Evolutionary conservation across 1,140 invertebrate genomes (phyloP).

Genomic region (Tyrophagus putrescentiae): DNA sequence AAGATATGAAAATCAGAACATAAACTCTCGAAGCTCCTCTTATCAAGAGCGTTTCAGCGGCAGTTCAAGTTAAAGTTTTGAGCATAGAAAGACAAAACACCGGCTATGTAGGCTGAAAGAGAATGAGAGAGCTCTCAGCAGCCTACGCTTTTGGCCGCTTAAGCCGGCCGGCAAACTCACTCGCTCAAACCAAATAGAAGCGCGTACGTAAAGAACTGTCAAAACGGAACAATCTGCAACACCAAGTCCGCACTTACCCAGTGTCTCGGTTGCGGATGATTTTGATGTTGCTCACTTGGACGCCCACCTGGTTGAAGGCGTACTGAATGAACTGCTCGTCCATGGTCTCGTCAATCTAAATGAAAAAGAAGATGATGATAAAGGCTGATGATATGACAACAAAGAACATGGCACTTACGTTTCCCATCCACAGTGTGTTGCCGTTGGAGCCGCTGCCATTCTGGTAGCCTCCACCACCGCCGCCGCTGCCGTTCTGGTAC

Average conservation of each 20-base stretch:
- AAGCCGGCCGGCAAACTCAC: too few species aligned
- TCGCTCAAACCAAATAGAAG: too few species aligned
- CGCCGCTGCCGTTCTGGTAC: constrained; percentile 8
- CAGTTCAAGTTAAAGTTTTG: too few species aligned
- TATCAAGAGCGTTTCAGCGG: too few species aligned
- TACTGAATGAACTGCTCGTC: constrained; percentile 10
- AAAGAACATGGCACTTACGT: constrained; percentile 13
- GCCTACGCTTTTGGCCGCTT: too few species aligned
- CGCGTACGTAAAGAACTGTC: too few species aligned
- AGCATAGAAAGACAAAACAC: too few species aligned
- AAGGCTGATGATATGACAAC: not conserved
- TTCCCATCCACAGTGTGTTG: constrained; percentile 15
- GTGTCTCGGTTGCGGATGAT: constrained; percentile 13
- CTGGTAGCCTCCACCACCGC: too few species aligned
- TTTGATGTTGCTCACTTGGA: constrained; percentile 5
- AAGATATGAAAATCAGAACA: too few species aligned
- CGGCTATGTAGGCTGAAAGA: too few species aligned
- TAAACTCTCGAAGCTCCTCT: too few species aligned
- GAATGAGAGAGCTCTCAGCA: not conserved
- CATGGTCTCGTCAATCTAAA: constrained; percentile 16
- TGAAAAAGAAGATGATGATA: not conserved
- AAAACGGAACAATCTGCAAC: not conserved
- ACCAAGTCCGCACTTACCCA: constrained; percentile 12
- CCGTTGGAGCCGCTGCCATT: not conserved
- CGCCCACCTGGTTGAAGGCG: not conserved